Evolutionary conservation across 2,113 vertebrate species (phyloP).

Genomic region (Oreotrochilus melanogaster): DNA sequence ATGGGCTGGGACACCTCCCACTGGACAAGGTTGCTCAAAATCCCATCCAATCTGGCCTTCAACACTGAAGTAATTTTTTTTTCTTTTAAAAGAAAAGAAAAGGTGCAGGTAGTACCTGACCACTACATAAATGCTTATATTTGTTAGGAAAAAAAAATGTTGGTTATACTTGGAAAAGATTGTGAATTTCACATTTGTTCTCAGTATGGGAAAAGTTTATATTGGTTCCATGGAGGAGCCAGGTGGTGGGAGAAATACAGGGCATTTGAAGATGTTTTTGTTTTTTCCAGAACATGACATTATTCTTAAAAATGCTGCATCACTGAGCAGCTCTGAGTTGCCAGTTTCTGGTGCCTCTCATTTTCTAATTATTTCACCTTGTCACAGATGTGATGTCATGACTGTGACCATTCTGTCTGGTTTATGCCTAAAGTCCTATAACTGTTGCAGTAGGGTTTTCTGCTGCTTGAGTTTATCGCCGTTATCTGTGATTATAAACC

Average conservation of each 20-base stretch:
- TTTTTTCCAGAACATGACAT: not conserved
- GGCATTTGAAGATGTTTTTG: not conserved
- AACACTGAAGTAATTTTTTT: not conserved
- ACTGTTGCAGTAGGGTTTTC: not conserved
- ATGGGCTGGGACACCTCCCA: no score
- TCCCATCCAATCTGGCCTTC: no score
- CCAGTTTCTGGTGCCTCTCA: not conserved
- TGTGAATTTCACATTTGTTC: not conserved
- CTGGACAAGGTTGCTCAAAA: no score
- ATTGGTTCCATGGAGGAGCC: not conserved
- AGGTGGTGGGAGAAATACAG: not conserved
- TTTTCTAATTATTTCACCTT: not conserved
- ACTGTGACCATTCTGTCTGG: not conserved
- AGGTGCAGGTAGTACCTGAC: not conserved
- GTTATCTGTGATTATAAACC: constrained; percentile 16
- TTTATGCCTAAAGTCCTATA: not conserved
- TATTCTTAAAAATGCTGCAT: not conserved
- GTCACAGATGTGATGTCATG: not conserved
- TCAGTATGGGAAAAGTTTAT: not conserved
- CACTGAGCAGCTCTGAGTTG: no score
- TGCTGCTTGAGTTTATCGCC: not conserved
- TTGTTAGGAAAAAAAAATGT: not conserved
- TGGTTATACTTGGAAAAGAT: not conserved
- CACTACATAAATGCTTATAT: not conserved
- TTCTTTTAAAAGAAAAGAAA: not conserved